These are phyloP conservation scores for Holothuria scabra DNA, from an alignment of 53 echinoderm and acorn worm species.

Conservation along the genomic window DNA sequence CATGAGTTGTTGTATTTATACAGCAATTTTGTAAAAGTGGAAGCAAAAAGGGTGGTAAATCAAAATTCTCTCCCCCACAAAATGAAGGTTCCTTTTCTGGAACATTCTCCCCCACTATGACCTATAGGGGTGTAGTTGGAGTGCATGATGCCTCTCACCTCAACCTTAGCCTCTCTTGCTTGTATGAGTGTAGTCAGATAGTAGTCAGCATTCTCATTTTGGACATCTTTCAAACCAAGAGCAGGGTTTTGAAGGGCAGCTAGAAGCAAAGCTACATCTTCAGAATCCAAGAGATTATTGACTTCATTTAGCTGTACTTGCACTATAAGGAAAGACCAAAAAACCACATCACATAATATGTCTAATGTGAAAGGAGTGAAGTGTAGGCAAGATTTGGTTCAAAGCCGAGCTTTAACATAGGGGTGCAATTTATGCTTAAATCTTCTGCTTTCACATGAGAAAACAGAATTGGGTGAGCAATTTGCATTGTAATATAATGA, in stretches of 20 bases:
- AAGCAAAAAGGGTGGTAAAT: too few species aligned
- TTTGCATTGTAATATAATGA: too few species aligned
- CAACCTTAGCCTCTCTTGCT: slow-evolving; percentile 72
- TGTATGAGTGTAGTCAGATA: slow-evolving; percentile 74
- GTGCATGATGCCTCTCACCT: slow-evolving; percentile 58
- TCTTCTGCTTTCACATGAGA: too few species aligned
- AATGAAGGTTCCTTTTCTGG: too few species aligned
- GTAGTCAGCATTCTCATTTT: slow-evolving; percentile 70
- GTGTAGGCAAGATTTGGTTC: not conserved
- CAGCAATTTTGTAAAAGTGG: too few species aligned
- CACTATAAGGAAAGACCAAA: slow-evolving; percentile 52
- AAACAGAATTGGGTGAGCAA: too few species aligned
- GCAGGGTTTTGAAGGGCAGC: slow-evolving; percentile 70
- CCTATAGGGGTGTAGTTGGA: too few species aligned
- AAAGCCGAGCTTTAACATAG: not conserved
- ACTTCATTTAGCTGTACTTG: slow-evolving; percentile 69
- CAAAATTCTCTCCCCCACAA: too few species aligned
- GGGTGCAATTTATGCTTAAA: too few species aligned
- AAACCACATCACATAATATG: not conserved
- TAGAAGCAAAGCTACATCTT: slow-evolving; percentile 67
- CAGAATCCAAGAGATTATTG: slow-evolving; percentile 67
- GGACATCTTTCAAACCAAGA: slow-evolving; percentile 79
- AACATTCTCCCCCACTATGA: too few species aligned
- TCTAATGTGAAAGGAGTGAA: not conserved
- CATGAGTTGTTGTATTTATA: too few species aligned